phyloP scores from a whole-genome alignment of 2,113 vertebrate species.

The Anas platyrhynchos region DNA sequence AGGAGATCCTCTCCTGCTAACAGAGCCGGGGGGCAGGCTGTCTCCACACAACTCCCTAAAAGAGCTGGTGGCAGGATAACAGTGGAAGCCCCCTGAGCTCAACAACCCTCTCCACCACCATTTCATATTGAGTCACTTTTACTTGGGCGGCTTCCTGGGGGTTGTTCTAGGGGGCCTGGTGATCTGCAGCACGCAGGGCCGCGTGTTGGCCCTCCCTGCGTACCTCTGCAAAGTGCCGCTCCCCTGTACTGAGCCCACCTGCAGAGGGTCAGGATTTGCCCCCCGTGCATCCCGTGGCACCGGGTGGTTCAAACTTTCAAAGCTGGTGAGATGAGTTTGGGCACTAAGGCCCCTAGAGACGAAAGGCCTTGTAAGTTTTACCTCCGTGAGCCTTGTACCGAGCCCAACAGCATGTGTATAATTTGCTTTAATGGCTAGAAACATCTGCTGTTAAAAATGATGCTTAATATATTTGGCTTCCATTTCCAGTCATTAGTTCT shows the following conservation, averaged over 20 bases:
- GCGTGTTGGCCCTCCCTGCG: fast-evolving
- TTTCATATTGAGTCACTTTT: background rate
- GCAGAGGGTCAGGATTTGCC: background rate
- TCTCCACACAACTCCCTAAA: conserved; percentile 27
- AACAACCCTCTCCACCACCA: background rate
- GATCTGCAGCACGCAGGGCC: background rate
- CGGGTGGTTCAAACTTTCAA: background rate
- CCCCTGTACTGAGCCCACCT: background rate
- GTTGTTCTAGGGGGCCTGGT: background rate
- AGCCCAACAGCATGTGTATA: conserved; percentile 49
- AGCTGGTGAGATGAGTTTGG: background rate
- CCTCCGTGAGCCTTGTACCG: conserved; percentile 19
- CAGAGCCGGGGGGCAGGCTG: background rate
- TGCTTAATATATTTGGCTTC: conserved; percentile 68
- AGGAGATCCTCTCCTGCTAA: background rate
- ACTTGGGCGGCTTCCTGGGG: background rate
- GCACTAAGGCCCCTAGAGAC: background rate
- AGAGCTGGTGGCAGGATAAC: conserved; percentile 7
- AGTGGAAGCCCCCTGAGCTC: background rate
- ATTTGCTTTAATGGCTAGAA: conserved; percentile 63
- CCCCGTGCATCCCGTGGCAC: too few species aligned
- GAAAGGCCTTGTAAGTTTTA: conserved; percentile 6
- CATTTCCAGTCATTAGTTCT: conserved; percentile 64
- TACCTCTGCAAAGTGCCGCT: background rate
- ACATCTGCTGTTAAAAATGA: conserved; percentile 72